A percentile compares a stretch with the other conserved stretches of the same genome.
phyloP scores from a whole-genome alignment of 37 sponge, comb jelly and placozoan species.

The Eunapius fragilis region DNA sequence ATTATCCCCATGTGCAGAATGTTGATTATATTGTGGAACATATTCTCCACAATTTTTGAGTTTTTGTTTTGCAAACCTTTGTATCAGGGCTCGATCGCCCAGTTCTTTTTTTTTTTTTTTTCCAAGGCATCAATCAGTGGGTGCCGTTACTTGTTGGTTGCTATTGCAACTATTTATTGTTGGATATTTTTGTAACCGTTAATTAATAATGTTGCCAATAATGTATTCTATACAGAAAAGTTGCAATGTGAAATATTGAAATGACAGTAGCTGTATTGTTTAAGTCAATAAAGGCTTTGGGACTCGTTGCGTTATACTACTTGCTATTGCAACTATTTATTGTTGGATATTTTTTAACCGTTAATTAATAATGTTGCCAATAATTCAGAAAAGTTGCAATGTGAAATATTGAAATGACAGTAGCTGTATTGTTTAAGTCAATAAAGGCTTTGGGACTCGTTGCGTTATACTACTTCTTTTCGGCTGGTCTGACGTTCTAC shows the following conservation, averaged over 20 bases:
- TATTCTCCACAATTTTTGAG: not conserved
- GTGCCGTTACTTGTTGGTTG: not conserved
- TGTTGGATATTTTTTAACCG: not conserved
- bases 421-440: not conserved
- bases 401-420: not conserved
- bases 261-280: not conserved
- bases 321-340: not conserved
- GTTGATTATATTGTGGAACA: not conserved
- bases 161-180: not conserved
- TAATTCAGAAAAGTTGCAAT: too few species aligned
- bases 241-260: not conserved
- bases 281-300: conserved; percentile 37
- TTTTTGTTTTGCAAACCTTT: not conserved
- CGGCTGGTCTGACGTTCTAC: conserved; percentile 95
- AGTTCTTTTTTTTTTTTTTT: not conserved
- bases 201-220: too few species aligned
- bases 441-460: conserved; percentile 68
- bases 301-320: conserved; percentile 84
- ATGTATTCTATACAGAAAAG: too few species aligned
- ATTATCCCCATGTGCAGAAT: not conserved
- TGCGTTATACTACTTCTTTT: conserved; percentile 86
- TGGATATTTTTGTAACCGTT: not conserved
- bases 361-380: too few species aligned
- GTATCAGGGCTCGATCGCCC: not conserved
- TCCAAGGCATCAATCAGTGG: not conserved